Evolutionary conservation across 2,113 vertebrate genomes (phyloP), one percentile per base, ranked within the genome.

Genomic region (Phocoena phocoena): DNA sequence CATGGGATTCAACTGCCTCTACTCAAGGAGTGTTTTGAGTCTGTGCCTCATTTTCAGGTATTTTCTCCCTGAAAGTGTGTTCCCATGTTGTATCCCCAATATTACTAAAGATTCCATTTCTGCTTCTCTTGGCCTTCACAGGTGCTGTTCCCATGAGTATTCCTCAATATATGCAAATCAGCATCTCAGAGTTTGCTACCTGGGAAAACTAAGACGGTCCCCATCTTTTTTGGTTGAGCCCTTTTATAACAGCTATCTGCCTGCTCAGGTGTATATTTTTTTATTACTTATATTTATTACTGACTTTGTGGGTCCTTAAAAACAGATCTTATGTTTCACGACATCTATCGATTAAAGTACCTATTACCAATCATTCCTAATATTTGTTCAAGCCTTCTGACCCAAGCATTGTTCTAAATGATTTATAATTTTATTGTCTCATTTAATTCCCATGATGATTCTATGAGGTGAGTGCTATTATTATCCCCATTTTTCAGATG

Each of bases 61-160:
- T 31, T 26, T 79, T 38, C 7, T 1, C 8, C 33, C 1, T 5
- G 3, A 33, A 36, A 36, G 7, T 28, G 2, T 21, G 28, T 26
- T 25, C 18, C 12, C 77, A 2, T 7, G 1, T 67, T 73, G 58
- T 5, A 14, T 87, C 25, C 1, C 12, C 8, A 3, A 9, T n/a
- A 55, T 47, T 31, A 5, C 14, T 62, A 33, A 44, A 36, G 31
- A 41, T 53, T 67, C 6, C 8, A 17, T 6, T 76, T 18, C 26
- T 94, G 21, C n/a, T 63, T 91, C 8, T 28, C 26, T 47, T 12
- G 33, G 5, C 2, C 2, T 5, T 62, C 18, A 50, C 3, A 36
- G 5, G 0, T 12, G 21, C n/a, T 67, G 1, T 10, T 28, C 14
- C 21, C 4, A 12, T 50, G 15, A 71, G 2, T 62, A 4, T 6